Conservation (phyloP, 2,113 vertebrate genomes). For the Coturnix japonica region DNA sequence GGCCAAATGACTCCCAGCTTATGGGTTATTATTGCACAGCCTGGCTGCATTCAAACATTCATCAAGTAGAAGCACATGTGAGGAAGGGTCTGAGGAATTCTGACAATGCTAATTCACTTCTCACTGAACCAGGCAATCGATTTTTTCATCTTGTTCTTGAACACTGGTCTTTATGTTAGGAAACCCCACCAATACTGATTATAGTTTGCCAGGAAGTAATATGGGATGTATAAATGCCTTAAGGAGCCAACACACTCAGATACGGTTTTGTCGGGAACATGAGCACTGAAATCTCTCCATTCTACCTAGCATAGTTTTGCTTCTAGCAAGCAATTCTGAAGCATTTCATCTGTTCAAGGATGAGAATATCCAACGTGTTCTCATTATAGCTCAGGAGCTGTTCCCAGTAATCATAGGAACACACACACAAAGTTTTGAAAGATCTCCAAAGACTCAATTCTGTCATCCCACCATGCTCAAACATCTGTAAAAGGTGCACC, state of each 20-base stretch:
- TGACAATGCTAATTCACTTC: not conserved
- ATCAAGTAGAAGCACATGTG: not conserved
- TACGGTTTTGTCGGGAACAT: not conserved
- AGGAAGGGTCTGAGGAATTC: constrained; percentile 11
- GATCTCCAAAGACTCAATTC: not conserved
- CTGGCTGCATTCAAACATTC: not conserved
- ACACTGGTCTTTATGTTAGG: not conserved
- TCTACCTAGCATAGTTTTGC: not conserved
- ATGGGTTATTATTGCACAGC: not conserved
- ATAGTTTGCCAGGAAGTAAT: not conserved
- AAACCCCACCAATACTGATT: not conserved
- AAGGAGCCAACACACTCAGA: not conserved
- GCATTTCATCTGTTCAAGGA: not conserved
- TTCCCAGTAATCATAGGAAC: not conserved
- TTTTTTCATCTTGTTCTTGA: not conserved
- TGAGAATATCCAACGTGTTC: not conserved
- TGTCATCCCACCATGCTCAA: not conserved
- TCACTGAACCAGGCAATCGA: not conserved
- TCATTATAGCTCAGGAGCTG: not conserved
- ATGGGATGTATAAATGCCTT: not conserved
- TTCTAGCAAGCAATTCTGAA: not conserved
- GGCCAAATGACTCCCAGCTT: not conserved
- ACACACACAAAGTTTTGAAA: not conserved
- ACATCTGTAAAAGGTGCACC: not conserved
- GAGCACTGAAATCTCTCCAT: not conserved